A percentile compares a stretch with the other conserved stretches of the same genome.
These are phyloP conservation scores for Macrosiphum euphorbiae DNA, from an alignment of 2,888 invertebrate species.

Conservation along the genomic window DNA sequence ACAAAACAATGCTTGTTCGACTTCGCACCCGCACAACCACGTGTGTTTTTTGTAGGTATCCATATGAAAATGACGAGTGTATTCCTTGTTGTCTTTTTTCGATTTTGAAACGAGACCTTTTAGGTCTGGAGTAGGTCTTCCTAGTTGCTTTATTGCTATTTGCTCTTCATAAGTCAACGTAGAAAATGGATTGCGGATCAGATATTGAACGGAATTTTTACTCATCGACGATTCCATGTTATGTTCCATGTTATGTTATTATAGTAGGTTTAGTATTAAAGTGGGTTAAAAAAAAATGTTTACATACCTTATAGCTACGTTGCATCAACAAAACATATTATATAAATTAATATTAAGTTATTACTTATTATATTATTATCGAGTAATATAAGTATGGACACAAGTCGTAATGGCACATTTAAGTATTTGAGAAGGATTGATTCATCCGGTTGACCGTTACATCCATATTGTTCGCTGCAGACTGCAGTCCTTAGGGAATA, in stretches of 20 bases:
- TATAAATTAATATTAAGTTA: neutral
- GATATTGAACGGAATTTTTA: neutral
- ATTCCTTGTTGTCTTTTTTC: neutral
- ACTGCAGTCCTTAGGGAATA: neutral
- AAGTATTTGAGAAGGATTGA: neutral
- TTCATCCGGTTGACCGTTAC: neutral
- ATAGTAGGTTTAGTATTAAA: neutral
- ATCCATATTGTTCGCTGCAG: neutral
- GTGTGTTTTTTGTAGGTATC: conserved; percentile 11
- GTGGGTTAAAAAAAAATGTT: neutral
- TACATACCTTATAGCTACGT: neutral
- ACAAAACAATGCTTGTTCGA: neutral
- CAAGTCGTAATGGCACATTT: neutral
- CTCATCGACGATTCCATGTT: neutral
- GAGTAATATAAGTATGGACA: neutral
- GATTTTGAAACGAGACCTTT: neutral
- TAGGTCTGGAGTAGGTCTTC: neutral
- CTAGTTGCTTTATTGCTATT: conserved; percentile 2
- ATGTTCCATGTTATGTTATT: neutral
- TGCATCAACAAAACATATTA: neutral
- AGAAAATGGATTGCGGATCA: neutral
- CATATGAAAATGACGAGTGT: neutral
- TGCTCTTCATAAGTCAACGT: neutral
- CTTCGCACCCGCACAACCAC: neutral
- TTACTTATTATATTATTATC: neutral